Percentiles rank a stretch among this genome's conserved stretches.
Conservation (phyloP, 2,888 invertebrate species). For the Brachyptera putata region DNA sequence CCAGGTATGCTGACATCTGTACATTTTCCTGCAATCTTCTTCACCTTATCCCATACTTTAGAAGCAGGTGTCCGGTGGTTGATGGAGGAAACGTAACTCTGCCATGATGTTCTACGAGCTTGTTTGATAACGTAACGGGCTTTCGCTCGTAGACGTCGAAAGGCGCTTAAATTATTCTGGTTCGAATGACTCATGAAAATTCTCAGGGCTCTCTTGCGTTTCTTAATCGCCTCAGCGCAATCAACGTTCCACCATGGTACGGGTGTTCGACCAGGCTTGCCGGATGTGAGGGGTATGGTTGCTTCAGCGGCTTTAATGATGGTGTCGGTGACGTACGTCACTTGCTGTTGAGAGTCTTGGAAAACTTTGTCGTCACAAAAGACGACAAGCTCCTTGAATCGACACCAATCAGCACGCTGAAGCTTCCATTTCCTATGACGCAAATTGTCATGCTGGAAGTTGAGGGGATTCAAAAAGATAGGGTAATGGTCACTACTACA, state of each 20-base stretch:
- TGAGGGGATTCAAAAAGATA: background rate
- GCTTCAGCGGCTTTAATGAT: background rate
- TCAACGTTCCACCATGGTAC: constrained; percentile 12
- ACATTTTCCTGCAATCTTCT: background rate
- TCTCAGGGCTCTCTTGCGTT: background rate
- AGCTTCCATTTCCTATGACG: background rate
- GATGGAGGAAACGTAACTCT: background rate
- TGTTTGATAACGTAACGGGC: no score
- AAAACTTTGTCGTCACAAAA: background rate
- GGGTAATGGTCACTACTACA: constrained; percentile 6
- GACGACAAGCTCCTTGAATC: background rate
- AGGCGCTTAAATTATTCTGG: background rate
- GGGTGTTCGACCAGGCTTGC: background rate
- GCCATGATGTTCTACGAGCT: background rate
- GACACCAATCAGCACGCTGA: background rate
- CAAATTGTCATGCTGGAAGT: background rate
- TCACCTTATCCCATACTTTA: background rate
- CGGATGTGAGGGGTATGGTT: background rate
- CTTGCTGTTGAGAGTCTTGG: background rate
- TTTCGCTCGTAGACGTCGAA: background rate
- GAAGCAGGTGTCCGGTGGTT: background rate
- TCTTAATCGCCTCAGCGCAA: background rate
- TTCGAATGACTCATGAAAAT: background rate
- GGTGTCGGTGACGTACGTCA: background rate
- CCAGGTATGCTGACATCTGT: background rate